Percentiles rank a stretch among this genome's conserved stretches.
These are phyloP conservation scores for Oligia fasciuncula DNA, from an alignment of 2,888 invertebrate species.

Conservation along the genomic window DNA sequence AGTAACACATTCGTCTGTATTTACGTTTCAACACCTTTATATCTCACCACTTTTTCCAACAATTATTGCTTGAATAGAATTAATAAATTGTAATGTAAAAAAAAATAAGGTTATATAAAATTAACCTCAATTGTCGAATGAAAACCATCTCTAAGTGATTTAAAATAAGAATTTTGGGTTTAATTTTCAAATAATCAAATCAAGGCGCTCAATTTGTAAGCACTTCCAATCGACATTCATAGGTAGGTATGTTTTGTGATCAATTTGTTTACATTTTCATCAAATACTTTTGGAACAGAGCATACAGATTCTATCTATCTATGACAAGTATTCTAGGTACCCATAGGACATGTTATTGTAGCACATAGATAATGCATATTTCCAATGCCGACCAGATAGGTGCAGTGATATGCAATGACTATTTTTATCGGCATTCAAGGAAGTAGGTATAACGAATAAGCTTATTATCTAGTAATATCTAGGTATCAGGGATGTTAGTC, in stretches of 20 bases:
- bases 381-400: conserved; percentile 50
- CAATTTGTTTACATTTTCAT: background rate
- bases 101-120: background rate
- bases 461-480: conserved; percentile 25
- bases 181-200: background rate
- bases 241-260: background rate
- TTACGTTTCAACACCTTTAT: background rate
- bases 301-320: conserved; percentile 29
- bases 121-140: background rate
- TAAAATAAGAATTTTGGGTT: background rate
- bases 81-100: background rate
- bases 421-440: conserved; percentile 50
- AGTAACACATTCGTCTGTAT: background rate
- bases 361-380: conserved; percentile 52
- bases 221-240: background rate
- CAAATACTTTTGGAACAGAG: background rate
- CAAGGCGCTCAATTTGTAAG: background rate
- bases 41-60: background rate
- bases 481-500: conserved; percentile 6
- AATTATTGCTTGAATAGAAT: background rate
- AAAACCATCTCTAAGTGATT: background rate
- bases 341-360: conserved; percentile 32
- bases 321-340: conserved; percentile 21
- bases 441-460: conserved; percentile 29
- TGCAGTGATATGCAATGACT: conserved; percentile 48